These are phyloP conservation scores for Acrobasis consociella DNA, from an alignment of 2,888 invertebrate genomes.

Conservation along the genomic window DNA sequence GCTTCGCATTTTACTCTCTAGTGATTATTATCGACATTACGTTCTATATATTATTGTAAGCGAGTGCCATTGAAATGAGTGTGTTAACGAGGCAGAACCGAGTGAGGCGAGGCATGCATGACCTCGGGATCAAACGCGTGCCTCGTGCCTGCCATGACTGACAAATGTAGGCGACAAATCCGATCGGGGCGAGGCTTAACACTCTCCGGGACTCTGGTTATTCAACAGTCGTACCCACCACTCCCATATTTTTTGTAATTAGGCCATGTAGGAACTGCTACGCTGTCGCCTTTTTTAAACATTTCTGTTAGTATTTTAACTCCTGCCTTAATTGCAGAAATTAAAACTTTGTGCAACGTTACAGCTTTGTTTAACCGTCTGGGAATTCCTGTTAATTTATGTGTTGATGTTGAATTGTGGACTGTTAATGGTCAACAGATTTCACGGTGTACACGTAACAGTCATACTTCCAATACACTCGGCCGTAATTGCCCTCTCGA, in stretches of 20 bases:
- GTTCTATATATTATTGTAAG: conserved; percentile 44
- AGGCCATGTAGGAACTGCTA: neutral
- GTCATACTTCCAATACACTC: conserved; percentile 49
- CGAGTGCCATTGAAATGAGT: conserved; percentile 52
- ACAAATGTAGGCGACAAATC: conserved; percentile 58
- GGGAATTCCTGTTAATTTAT: conserved; percentile 30
- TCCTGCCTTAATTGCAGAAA: neutral
- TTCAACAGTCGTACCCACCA: conserved; percentile 13
- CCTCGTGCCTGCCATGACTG: conserved; percentile 43
- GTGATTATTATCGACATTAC: conserved; percentile 34
- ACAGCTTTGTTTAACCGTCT: conserved; percentile 5
- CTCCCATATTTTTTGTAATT: conserved; percentile 9
- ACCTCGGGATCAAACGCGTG: conserved; percentile 64
- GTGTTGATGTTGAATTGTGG: conserved; percentile 51
- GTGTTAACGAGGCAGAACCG: conserved; percentile 62
- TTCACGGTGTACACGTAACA: conserved; percentile 55
- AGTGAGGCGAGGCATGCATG: conserved; percentile 54
- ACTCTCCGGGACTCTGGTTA: conserved; percentile 27
- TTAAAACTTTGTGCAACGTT: neutral
- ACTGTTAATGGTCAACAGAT: conserved; percentile 63
- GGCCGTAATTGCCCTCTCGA: conserved; percentile 67
- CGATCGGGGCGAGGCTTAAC: conserved; percentile 41
- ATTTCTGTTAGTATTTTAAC: neutral
- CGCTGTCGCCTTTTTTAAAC: neutral
- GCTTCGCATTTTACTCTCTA: conserved; percentile 28